These are phyloP conservation scores for Genyomyrus donnyi DNA, from an alignment of 2,113 vertebrate genomes.

Conservation along the genomic window DNA sequence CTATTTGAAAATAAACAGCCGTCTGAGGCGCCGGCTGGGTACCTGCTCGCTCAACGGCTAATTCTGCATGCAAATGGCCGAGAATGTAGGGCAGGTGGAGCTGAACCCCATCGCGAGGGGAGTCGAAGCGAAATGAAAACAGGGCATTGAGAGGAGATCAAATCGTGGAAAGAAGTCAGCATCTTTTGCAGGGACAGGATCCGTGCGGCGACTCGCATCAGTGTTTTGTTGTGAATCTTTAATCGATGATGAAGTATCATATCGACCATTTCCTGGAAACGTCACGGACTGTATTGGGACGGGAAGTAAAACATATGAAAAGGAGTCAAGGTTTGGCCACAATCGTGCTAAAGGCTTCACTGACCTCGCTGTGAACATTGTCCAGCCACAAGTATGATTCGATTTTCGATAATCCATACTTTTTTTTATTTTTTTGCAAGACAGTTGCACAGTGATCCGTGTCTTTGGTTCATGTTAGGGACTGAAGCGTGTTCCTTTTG, in stretches of 20 bases:
- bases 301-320: neutral
- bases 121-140: neutral
- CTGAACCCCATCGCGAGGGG: neutral
- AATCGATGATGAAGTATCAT: neutral
- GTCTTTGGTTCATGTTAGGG: neutral
- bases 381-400: neutral
- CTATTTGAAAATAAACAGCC: slow-evolving; percentile 1
- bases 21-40: neutral
- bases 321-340: neutral
- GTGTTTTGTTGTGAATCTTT: neutral
- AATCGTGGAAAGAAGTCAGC: neutral
- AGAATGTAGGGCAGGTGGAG: neutral
- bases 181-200: neutral
- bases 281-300: neutral
- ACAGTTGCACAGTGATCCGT: neutral
- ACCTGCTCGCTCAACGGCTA: neutral
- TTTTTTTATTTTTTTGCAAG: neutral
- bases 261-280: neutral
- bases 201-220: neutral
- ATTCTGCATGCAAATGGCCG: neutral
- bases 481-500: neutral
- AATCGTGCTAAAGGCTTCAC: neutral
- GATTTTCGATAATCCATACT: neutral
- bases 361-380: neutral
- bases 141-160: no score